phyloP scores from a whole-genome alignment of 2,797 vertebrate species.

The Melanotaenia maccullochi region DNA sequence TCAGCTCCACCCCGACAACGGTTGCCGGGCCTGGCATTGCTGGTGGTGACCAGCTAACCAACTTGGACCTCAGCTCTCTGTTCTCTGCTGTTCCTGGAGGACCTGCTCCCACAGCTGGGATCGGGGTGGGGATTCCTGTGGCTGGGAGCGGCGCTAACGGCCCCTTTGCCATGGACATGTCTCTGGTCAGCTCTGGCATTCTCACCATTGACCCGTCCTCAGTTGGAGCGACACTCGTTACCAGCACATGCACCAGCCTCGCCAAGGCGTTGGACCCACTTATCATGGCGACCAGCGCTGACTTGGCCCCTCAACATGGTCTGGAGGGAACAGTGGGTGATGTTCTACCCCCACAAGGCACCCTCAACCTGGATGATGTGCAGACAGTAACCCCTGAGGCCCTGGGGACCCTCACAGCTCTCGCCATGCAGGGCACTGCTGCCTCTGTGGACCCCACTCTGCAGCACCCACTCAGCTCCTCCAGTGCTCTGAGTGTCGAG shows the following conservation, averaged over 20 bases:
- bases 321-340: slow-evolving; percentile 87
- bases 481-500: slow-evolving; percentile 80
- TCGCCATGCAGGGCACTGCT: slow-evolving; percentile 84
- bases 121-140: slow-evolving; percentile 67
- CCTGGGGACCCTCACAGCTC: slow-evolving; percentile 86
- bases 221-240: slow-evolving; percentile 83
- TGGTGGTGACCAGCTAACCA: slow-evolving; percentile 83
- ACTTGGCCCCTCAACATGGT: slow-evolving; percentile 83
- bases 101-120: slow-evolving; percentile 44
- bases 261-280: slow-evolving; percentile 89
- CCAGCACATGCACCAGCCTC: slow-evolving; percentile 70
- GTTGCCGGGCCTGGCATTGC: slow-evolving; percentile 57
- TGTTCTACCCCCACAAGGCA: slow-evolving; percentile 88
- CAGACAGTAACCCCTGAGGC: slow-evolving; percentile 90
- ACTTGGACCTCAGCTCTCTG: slow-evolving; percentile 91
- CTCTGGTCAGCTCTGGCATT: slow-evolving; percentile 90
- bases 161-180: slow-evolving; percentile 87
- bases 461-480: slow-evolving; percentile 83
- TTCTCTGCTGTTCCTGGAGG: slow-evolving; percentile 87
- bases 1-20: slow-evolving; percentile 82
- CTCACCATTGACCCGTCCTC: slow-evolving; percentile 92
- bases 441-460: slow-evolving; percentile 74
- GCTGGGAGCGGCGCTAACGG: slow-evolving; percentile 67
- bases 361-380: slow-evolving; percentile 89
- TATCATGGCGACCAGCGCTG: slow-evolving; percentile 85